Base-by-base conservation (phyloP, 2,888 invertebrate species). In the Callimorpha dominula region DNA sequence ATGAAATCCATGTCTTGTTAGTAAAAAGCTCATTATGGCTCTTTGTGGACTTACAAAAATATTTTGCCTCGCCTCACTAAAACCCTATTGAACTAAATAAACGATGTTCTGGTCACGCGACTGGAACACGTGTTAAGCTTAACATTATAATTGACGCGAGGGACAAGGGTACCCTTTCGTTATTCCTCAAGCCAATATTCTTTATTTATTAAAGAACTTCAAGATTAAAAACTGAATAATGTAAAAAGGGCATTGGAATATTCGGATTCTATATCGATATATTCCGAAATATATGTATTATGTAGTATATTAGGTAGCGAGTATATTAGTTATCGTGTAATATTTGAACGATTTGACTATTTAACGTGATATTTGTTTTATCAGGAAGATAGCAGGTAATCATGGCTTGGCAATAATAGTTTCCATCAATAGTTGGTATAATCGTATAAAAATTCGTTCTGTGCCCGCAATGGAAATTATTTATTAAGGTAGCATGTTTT, bases 81-180 rank as follows among this genome's bases (percentile, higher is more conserved):
- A 72, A 64, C 74, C 71, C 73, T 72, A 78, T 81, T 74, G 73
- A 73, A 81, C 52, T 75, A 65, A 73, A 76, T 83, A 70, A 76
- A 69, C 64, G 65, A 14, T 67, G 50, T 54, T 74, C 68, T 75
- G 57, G 79, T 78, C 83, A 83, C 78, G 83, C 83, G 60, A 81
- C 54, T 66, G 43, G 68, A 31, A 72, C 64, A 72, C 68, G 78
- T 70, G 71, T 83, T 74, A 75, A 71, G 69, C 12, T 68, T 71
- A 64, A 65, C 50, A 20, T 73, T 70, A 73, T 78, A 81, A 81
- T 81, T 81, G 81, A 80, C 81, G 74, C 71, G 57, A 17, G 40
- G 43, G 31, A 20, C 40, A 64, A 11, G 40, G 12, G 49, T 31
- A 68, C 20, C 14, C 43, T 46, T 60, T 65, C 43, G n/a, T 65